Evolutionary conservation across 2,888 invertebrate genomes (phyloP).

Genomic region (Ophion slaviceki): DNA sequence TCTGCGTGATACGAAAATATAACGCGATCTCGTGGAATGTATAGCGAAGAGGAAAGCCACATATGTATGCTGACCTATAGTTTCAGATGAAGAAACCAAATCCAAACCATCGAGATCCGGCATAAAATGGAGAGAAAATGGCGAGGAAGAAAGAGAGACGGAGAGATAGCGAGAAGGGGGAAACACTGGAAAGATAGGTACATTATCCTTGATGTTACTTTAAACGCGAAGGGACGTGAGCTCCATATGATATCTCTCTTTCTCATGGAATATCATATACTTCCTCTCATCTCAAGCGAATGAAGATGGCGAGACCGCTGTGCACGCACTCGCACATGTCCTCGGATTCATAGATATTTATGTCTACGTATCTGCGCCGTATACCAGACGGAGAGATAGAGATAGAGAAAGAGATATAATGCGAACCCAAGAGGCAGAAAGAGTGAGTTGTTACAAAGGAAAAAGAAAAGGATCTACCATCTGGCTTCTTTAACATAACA

Average conservation of each 20-base stretch:
- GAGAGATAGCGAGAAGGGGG: constrained; percentile 6
- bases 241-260: constrained; percentile 65
- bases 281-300: constrained; percentile 41
- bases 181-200: constrained; percentile 71
- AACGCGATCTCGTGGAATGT: constrained; percentile 53
- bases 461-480: constrained; percentile 54
- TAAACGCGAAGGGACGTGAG: constrained; percentile 70
- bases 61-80: constrained; percentile 51
- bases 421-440: constrained; percentile 19
- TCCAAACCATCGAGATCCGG: constrained; percentile 42
- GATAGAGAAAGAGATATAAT: constrained; percentile 10
- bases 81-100: constrained; percentile 54
- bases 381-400: not conserved
- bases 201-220: constrained; percentile 75
- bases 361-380: constrained; percentile 1
- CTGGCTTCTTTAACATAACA: constrained; percentile 66
- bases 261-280: constrained; percentile 56
- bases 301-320: constrained; percentile 54
- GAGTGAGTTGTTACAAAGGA: constrained; percentile 63
- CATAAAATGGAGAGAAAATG: constrained; percentile 3
- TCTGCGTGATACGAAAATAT: constrained; percentile 67
- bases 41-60: constrained; percentile 29
- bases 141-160: constrained; percentile 6
- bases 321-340: constrained; percentile 38
- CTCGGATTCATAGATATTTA: not conserved